These are phyloP conservation scores for Meles meles DNA, from an alignment of 2,113 vertebrate genomes.

Conservation along the genomic window DNA sequence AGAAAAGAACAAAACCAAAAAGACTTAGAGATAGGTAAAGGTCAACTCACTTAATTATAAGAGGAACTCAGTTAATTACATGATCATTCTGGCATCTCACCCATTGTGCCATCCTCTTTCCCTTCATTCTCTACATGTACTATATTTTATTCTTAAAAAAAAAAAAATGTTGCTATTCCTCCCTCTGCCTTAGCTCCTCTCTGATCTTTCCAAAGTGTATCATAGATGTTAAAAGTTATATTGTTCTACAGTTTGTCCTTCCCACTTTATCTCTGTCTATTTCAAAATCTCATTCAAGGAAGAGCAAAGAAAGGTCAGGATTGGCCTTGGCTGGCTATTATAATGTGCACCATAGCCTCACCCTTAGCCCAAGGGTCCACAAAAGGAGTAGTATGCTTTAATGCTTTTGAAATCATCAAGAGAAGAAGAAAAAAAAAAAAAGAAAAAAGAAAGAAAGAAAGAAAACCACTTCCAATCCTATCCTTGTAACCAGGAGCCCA, in stretches of 20 bases:
- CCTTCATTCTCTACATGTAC: neutral
- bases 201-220: slow-evolving; percentile 29
- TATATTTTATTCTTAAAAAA: neutral
- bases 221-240: slow-evolving; percentile 27
- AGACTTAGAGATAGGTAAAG: neutral
- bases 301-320: slow-evolving; percentile 52
- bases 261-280: slow-evolving; percentile 32
- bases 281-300: slow-evolving; percentile 61
- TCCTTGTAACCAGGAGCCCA: slow-evolving; percentile 57
- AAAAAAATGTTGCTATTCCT: neutral
- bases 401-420: slow-evolving; percentile 69
- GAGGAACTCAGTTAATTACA: neutral
- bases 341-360: slow-evolving; percentile 2
- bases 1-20: neutral
- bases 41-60: neutral
- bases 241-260: slow-evolving; percentile 38
- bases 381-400: slow-evolving; percentile 38
- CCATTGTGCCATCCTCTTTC: neutral
- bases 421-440: neutral
- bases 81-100: neutral
- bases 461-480: slow-evolving; percentile 39
- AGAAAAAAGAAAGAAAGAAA: neutral
- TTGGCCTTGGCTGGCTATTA: slow-evolving; percentile 15
- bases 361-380: neutral
- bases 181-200: neutral